Evolutionary conservation across 2,113 vertebrate species (phyloP).

Genomic region (Myodes glareolus): DNA sequence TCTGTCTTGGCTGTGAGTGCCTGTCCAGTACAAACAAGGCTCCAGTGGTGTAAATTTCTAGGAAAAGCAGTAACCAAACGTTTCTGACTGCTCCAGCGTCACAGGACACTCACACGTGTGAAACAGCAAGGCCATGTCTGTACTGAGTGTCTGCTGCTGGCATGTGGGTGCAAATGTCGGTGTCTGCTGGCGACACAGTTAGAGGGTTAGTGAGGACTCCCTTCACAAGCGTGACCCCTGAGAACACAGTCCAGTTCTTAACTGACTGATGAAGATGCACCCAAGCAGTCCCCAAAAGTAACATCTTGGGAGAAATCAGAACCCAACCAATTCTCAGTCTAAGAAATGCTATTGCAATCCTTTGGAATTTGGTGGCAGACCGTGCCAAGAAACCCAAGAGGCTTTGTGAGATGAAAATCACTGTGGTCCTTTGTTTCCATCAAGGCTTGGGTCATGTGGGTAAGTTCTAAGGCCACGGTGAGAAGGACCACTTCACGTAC

Average conservation of each 20-base stretch:
- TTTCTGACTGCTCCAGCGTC: accelerated
- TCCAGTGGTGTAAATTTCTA: background rate
- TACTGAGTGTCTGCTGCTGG: accelerated
- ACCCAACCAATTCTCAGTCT: background rate
- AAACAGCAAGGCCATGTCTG: accelerated
- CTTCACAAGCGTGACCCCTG: background rate
- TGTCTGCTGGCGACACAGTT: accelerated
- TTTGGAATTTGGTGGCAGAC: background rate
- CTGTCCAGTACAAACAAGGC: no score
- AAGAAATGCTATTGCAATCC: background rate
- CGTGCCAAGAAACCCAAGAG: background rate
- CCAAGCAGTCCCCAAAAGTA: background rate
- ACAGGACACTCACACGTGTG: accelerated
- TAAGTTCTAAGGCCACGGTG: accelerated
- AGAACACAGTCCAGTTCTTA: background rate
- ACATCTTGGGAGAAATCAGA: no score
- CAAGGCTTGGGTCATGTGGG: accelerated
- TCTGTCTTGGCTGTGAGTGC: background rate
- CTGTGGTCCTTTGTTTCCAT: accelerated
- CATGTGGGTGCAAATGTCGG: accelerated
- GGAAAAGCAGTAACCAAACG: background rate
- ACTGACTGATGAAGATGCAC: no score
- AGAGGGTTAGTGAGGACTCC: accelerated
- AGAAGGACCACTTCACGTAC: accelerated
- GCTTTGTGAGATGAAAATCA: background rate